phyloP scores from a whole-genome alignment of 2,113 vertebrate species.

The Polypterus senegalus region DNA sequence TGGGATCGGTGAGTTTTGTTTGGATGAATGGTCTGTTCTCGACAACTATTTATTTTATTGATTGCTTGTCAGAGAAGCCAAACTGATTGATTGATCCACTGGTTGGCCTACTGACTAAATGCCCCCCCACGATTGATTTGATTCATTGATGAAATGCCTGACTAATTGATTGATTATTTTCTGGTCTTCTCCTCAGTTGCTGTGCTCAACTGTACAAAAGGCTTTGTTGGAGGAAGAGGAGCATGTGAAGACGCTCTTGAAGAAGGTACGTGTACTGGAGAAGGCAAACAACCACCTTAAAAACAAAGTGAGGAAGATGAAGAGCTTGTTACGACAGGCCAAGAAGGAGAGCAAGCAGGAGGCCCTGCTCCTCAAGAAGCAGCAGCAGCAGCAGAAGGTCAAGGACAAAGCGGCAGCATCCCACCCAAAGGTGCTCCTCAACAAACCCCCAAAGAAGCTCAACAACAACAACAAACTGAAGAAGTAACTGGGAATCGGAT shows the following conservation, averaged over 20 bases:
- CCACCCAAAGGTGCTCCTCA: constrained; percentile 33
- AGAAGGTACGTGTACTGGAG: constrained; percentile 58
- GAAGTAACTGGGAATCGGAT: constrained; percentile 21
- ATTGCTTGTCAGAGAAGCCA: too few species aligned
- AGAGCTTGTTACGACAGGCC: constrained; percentile 56
- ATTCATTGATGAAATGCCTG: too few species aligned
- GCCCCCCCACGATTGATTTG: too few species aligned
- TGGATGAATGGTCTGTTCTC: too few species aligned
- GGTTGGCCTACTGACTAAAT: too few species aligned
- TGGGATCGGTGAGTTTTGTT: too few species aligned
- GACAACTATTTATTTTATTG: too few species aligned
- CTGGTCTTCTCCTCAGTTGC: constrained; percentile 33
- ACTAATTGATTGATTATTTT: too few species aligned
- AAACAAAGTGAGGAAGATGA: constrained; percentile 65
- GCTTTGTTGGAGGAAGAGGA: constrained; percentile 69
- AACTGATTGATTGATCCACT: too few species aligned
- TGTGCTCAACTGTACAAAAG: constrained; percentile 63
- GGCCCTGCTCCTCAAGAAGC: constrained; percentile 46
- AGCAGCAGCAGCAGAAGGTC: constrained; percentile 34
- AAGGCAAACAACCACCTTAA: constrained; percentile 61
- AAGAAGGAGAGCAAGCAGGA: constrained; percentile 50
- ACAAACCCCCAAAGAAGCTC: constrained; percentile 36
- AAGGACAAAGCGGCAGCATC: constrained; percentile 37
- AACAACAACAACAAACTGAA: constrained; percentile 42
- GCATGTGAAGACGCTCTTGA: constrained; percentile 51